phyloP scores from a whole-genome alignment of 2,888 invertebrate species.

The Salticus scenicus region DNA sequence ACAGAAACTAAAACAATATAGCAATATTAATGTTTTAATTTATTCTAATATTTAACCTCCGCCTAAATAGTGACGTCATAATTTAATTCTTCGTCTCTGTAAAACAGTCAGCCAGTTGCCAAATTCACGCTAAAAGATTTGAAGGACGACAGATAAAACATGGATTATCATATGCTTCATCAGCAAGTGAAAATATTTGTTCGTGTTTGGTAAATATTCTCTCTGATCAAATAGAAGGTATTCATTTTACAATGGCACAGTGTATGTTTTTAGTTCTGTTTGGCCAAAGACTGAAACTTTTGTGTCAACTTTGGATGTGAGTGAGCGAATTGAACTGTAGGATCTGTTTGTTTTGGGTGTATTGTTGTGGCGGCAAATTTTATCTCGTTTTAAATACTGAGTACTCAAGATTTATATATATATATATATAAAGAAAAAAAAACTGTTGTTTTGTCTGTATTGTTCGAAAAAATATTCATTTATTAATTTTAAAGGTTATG shows the following conservation, averaged over 20 bases:
- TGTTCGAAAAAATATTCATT: not conserved
- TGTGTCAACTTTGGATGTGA: slow-evolving; percentile 27
- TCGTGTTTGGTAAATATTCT: slow-evolving; percentile 31
- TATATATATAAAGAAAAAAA: not conserved
- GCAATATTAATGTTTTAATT: not conserved
- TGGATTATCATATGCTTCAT: slow-evolving; percentile 26
- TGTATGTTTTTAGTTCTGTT: slow-evolving; percentile 29
- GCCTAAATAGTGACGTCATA: not conserved
- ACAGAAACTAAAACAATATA: not conserved
- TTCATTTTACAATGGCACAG: slow-evolving; percentile 12
- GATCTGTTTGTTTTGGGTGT: slow-evolving; percentile 13
- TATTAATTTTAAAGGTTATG: not conserved
- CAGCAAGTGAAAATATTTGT: slow-evolving; percentile 36
- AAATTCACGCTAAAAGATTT: not conserved
- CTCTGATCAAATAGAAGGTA: slow-evolving; percentile 31
- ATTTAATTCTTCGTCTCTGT: not conserved
- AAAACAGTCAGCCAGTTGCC: not conserved
- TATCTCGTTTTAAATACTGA: slow-evolving; percentile 27
- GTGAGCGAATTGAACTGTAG: not conserved
- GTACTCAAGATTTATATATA: too few species aligned
- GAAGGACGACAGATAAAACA: slow-evolving; percentile 31
- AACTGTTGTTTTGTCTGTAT: not conserved
- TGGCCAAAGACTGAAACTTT: slow-evolving; percentile 17
- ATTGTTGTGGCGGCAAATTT: slow-evolving; percentile 3
- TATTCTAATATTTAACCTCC: not conserved